phyloP scores from a whole-genome alignment of 2,888 invertebrate genomes.

The Ornithoptera priamus region DNA sequence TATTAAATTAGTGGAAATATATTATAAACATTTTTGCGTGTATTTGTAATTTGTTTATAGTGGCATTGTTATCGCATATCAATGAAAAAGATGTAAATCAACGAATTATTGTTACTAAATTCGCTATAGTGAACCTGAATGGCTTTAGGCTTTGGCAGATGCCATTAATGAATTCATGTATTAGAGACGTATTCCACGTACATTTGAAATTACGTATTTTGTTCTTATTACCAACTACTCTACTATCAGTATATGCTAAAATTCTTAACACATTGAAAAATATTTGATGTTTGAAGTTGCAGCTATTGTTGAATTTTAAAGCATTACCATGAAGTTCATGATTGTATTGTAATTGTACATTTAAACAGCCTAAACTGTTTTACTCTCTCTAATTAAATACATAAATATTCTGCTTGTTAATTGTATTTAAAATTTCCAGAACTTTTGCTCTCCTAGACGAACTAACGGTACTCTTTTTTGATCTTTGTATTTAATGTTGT shows the following conservation, averaged over 20 bases:
- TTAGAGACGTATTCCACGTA: no score
- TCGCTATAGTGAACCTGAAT: neutral
- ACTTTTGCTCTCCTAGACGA: neutral
- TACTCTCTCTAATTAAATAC: neutral
- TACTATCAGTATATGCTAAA: no score
- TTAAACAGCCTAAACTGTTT: neutral
- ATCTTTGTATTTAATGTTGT: neutral
- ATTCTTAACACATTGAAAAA: no score
- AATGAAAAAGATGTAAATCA: neutral
- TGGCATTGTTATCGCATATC: neutral
- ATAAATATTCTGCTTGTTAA: neutral
- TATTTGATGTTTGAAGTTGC: no score
- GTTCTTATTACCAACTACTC: no score
- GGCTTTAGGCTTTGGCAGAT: neutral
- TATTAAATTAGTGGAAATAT: neutral
- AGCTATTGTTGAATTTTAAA: neutral
- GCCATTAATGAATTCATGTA: no score
- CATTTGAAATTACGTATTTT: no score
- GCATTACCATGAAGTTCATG: neutral
- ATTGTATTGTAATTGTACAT: neutral
- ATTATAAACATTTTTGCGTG: neutral
- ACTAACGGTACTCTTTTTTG: neutral
- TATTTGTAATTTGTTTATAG: neutral
- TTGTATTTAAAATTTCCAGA: neutral
- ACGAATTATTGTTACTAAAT: slow-evolving; percentile 4